A percentile compares a stretch with the other conserved stretches of the same genome.
Evolutionary conservation across 2,797 vertebrate genomes (phyloP).

Genomic region (Ambastaia sidthimunki): DNA sequence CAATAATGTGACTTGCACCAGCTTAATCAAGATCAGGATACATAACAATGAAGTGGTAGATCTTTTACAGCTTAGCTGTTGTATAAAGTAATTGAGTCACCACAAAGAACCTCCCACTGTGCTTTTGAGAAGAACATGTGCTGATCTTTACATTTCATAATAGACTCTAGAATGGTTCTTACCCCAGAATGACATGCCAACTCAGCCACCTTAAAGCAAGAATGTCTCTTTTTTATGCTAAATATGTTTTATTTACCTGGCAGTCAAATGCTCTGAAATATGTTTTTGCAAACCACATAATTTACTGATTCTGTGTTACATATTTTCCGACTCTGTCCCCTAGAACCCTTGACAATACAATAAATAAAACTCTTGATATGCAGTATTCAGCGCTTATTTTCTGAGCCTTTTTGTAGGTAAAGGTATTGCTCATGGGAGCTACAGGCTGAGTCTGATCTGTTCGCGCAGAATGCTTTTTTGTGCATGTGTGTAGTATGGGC

Average conservation of each 20-base stretch:
- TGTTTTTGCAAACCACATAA: slow-evolving; percentile 49
- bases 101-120: not conserved
- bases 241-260: slow-evolving; percentile 40
- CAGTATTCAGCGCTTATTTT: slow-evolving; percentile 35
- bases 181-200: not conserved
- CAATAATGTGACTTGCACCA: not conserved
- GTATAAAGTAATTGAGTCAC: not conserved
- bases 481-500: not conserved
- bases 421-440: slow-evolving; percentile 46
- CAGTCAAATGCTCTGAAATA: slow-evolving; percentile 39
- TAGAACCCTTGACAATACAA: slow-evolving; percentile 33
- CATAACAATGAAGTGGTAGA: not conserved
- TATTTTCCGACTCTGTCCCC: slow-evolving; percentile 43
- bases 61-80: not conserved
- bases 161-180: slow-evolving; percentile 4
- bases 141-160: slow-evolving; percentile 11
- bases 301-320: slow-evolving; percentile 51
- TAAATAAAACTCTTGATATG: slow-evolving; percentile 32
- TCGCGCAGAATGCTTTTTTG: not conserved
- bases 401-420: slow-evolving; percentile 37
- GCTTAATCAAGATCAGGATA: not conserved
- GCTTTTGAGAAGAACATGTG: slow-evolving; percentile 10
- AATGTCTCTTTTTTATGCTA: slow-evolving; percentile 33
- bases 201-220: slow-evolving; percentile 17
- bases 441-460: slow-evolving; percentile 14